Base-by-base conservation (phyloP, 1,140 invertebrate genomes). In the Lutraria rhynchaena region DNA sequence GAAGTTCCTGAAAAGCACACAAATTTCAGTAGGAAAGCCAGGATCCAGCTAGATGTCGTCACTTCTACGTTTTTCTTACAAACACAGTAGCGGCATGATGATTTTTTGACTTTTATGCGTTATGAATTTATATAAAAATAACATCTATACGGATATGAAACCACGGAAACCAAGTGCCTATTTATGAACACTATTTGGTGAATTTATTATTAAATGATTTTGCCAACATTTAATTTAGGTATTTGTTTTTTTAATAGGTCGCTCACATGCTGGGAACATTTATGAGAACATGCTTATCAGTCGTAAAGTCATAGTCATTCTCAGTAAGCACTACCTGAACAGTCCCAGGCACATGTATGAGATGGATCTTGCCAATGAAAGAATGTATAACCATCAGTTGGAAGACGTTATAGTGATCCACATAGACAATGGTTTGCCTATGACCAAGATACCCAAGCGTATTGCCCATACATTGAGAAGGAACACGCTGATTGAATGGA, bases 301-400 rank as follows among this genome's bases (percentile, higher is more conserved):
- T 51, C 70, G 83, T 31, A 81, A 80, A 13, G 84, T 82, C 5
- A 46, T 89, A 37, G 69, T 89, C 13, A 61, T 89, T 13, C 80
- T 89, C 3, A 86, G 83, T 17, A 37, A 65, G 15, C 27, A 85
- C 22, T 87, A 86, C 46, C 35, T 84, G 13, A 33, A 70, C 3
- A 80, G 85, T 53, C 29, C 37, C 4, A 57, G 74, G 58, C 80
- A 85, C 46, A 15, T 57, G 13, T 84, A 85, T 61, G 87, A 88
- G 49, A 27, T 87, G 9, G 74, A 84, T 13, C 58, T 65, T 22
- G 81, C 78, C 13, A 51, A 73, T 19, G 15, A 80, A 9, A 67
- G 58, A 49, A 70, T 83, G 60, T 74, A 55, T 17, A 44, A 82
- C 4, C 27, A 71, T 3, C 17, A 80, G 1, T 74, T 86, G 0